Base-by-base conservation (phyloP, 2,113 vertebrate species). In the Chascanopsetta lugubris region DNA sequence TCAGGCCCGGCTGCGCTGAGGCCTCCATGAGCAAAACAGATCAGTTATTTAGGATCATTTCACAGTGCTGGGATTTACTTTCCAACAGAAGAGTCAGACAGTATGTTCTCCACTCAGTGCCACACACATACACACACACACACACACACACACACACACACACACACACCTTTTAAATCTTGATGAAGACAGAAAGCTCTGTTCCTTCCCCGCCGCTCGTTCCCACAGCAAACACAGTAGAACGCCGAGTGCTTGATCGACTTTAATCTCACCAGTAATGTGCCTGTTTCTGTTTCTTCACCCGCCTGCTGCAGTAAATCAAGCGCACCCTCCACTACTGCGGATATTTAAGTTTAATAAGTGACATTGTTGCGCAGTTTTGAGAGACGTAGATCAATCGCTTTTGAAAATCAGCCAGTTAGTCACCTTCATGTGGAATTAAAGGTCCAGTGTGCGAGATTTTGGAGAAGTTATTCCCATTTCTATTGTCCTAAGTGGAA, bases 171-270 rank as follows among this genome's bases (percentile, higher is more conserved):
- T 67, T 83, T 67, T 73, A 62, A 81, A 71, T 79, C 72, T 75
- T 83, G 81, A 86, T 79, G 61, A 72, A 77, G 79, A 79, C 69
- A 58, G 74, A 84, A 70, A 55, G 76, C 83, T 61, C 76, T 22
- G 38, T 27, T 84, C 70, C 68, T 82, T 72, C 62, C 47, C 74
- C 38, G 60, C 69, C 13, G 56, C 72, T 72, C 68, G 77, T 86
- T 85, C 78, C 67, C 62, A 53, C 51, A 75, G 75, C 87, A 87
- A 87, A 87, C 84, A 83, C 82, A 72, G 75, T 76, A 77, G 67
- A 84, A 84, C 76, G 59, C 8, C 1, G 25, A 72, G 82, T 34
- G 73, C 76, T 78, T 79, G 80, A 89, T 85, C 85, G 74, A 70
- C 76, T 84, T 84, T 82, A 84, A 85, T 85, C 85, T 83, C 65